Percentiles rank a stretch among this genome's conserved stretches.
Evolutionary conservation across 2,797 vertebrate genomes (phyloP).

Genomic region (Epinephelus coioides): DNA sequence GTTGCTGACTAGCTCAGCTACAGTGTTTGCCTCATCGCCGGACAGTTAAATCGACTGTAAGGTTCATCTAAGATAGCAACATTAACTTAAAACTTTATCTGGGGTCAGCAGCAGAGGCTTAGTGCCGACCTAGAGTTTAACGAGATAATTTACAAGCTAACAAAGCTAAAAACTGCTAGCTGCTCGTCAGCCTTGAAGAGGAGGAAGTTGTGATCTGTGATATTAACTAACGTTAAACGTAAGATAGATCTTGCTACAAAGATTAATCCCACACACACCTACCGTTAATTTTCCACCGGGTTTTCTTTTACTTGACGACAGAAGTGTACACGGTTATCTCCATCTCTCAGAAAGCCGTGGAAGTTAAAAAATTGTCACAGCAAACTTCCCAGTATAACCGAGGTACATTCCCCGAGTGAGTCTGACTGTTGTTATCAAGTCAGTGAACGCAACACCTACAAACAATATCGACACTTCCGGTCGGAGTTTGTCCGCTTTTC

Average conservation of each 20-base stretch:
- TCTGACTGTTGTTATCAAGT: constrained; percentile 32
- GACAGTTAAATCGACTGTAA: background rate
- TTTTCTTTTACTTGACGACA: constrained; percentile 26
- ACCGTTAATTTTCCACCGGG: constrained; percentile 20
- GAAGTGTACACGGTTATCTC: background rate
- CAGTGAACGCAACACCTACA: background rate
- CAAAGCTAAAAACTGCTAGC: constrained; percentile 71
- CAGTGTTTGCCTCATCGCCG: background rate
- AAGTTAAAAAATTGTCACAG: constrained; percentile 28
- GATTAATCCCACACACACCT: background rate
- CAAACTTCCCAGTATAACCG: constrained; percentile 71
- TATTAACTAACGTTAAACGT: constrained; percentile 9
- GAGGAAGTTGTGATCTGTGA: constrained; percentile 69
- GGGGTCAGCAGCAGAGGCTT: background rate
- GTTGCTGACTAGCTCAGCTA: constrained; percentile 18
- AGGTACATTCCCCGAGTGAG: constrained; percentile 59
- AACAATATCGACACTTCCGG: constrained; percentile 33
- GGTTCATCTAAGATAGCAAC: background rate
- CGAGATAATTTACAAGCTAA: constrained; percentile 57
- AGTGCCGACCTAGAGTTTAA: constrained; percentile 5
- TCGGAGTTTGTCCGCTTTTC: background rate
- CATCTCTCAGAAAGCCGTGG: constrained; percentile 18
- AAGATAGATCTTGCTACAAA: background rate
- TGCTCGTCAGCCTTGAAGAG: constrained; percentile 43
- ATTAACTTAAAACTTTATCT: background rate